phyloP scores from a whole-genome alignment of 2,888 invertebrate genomes.

The Strigamia maritima region DNA sequence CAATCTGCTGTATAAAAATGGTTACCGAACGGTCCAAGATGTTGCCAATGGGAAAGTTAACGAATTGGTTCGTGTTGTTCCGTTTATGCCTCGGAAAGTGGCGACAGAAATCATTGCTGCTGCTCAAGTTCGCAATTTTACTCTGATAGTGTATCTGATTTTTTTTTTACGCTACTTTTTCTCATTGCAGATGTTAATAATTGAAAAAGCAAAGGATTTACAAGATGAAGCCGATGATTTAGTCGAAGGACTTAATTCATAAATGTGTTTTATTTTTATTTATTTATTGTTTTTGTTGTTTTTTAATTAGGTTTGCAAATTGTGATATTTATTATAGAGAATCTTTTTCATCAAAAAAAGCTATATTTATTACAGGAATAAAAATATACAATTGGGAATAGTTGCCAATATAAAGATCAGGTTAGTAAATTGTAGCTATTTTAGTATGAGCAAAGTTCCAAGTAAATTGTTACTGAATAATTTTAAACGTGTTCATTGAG shows the following conservation, averaged over 20 bases:
- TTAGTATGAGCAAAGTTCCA: too few species aligned
- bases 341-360: too few species aligned
- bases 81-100: conserved; percentile 67
- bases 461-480: too few species aligned
- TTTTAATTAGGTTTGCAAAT: too few species aligned
- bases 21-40: conserved; percentile 71
- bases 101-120: conserved; percentile 80
- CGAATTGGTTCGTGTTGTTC: conserved; percentile 62
- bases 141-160: not conserved
- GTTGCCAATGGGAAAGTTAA: conserved; percentile 69
- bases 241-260: conserved; percentile 39
- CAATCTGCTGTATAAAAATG: conserved; percentile 75
- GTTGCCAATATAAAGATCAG: too few species aligned
- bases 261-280: too few species aligned
- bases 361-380: too few species aligned
- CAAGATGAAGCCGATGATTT: conserved; percentile 75
- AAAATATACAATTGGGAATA: too few species aligned
- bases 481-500: too few species aligned
- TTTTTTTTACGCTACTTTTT: conserved; percentile 37
- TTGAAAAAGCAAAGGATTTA: conserved; percentile 81
- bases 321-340: too few species aligned
- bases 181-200: conserved; percentile 66
- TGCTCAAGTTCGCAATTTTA: conserved; percentile 66
- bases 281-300: too few species aligned
- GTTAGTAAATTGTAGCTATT: too few species aligned